Base-by-base conservation (phyloP, 2,113 vertebrate genomes). In the Tursiops truncatus region DNA sequence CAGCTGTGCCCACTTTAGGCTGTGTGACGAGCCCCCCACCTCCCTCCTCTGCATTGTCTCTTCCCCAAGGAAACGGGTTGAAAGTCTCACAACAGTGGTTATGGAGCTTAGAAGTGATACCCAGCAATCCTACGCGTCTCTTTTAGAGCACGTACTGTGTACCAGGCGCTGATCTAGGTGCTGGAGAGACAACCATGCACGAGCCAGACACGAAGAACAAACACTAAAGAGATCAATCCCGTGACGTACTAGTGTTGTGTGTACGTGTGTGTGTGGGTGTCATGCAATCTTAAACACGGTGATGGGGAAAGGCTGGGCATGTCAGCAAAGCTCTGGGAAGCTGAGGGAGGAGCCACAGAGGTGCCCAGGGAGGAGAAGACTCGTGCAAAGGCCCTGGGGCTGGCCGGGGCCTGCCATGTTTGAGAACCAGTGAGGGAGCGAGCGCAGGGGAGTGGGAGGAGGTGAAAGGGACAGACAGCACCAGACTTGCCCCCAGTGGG, bases 251-350 rank as follows among this genome's bases (percentile, higher is more conserved):
- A 23, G 31, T 1, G 9, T 20, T 0, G 21, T 3, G 36, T 5
- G 70, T 6, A 13, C 0, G n/a, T 14, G 31, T 4, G 50, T 0
- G 15, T 2, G 33, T 1, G 18, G 14, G 0, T 25, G 25, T 13
- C 25, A 6, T 8, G 23, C 5, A 20, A 44, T 6, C 14, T 85
- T 71, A 25, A 77, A 63, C 0, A n/a, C 20, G 8, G 20, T 33
- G 21, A 38, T 25, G 8, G 12, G 36, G 60, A 18, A 28, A 73
- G 8, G 65, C 12, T 4, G 21, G 36, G 60, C n/a, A 15, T 41
- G 25, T 77, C 33, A 58, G 12, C 38, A 38, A 70, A 86, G 41
- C 14, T 47, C 86, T 14, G 31, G 2, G 2, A 67, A 50, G 38
- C 8, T 11, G 10, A 77, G 18, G 44, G 21, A 63, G 53, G 14